Conservation (phyloP, 2,888 invertebrate genomes). For the Drosophila lacicola region DNA sequence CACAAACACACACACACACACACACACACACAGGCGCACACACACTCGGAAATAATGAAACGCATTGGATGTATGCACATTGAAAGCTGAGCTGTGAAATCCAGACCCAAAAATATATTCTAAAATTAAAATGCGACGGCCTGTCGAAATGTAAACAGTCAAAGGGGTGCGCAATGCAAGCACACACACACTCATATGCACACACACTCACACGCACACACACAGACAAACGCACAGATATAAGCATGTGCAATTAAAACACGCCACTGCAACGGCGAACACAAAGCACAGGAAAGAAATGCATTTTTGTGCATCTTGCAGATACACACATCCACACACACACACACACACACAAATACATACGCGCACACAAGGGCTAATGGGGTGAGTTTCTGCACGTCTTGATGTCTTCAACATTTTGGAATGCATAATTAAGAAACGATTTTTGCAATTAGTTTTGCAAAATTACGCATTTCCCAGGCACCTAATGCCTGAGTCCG, state of each 20-base stretch:
- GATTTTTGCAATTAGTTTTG: constrained; percentile 45
- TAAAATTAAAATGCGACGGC: constrained; percentile 77
- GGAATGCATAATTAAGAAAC: constrained; percentile 55
- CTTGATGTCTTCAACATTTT: constrained; percentile 33
- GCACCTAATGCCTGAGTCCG: constrained; percentile 20
- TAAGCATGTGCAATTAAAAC: constrained; percentile 47
- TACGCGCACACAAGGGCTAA: constrained; percentile 8
- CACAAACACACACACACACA: constrained; percentile 25
- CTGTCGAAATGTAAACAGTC: constrained; percentile 76
- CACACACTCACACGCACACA: constrained; percentile 22
- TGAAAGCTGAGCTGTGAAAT: constrained; percentile 78
- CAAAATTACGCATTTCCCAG: constrained; percentile 73
- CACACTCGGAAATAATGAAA: constrained; percentile 60
- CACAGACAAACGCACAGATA: constrained; percentile 24
- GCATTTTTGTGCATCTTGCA: constrained; percentile 79
- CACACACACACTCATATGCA: constrained; percentile 18
- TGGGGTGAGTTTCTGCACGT: constrained; percentile 54
- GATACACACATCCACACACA: constrained; percentile 37
- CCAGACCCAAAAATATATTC: constrained; percentile 78
- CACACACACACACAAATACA: constrained; percentile 4
- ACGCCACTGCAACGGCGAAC: constrained; percentile 51
- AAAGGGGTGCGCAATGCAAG: constrained; percentile 66
- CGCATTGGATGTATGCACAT: constrained; percentile 68
- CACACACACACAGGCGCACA: constrained; percentile 9
- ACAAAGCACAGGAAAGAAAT: constrained; percentile 64